These are phyloP conservation scores for Brachymystax lenok DNA, from an alignment of 2,797 vertebrate genomes.

Conservation along the genomic window DNA sequence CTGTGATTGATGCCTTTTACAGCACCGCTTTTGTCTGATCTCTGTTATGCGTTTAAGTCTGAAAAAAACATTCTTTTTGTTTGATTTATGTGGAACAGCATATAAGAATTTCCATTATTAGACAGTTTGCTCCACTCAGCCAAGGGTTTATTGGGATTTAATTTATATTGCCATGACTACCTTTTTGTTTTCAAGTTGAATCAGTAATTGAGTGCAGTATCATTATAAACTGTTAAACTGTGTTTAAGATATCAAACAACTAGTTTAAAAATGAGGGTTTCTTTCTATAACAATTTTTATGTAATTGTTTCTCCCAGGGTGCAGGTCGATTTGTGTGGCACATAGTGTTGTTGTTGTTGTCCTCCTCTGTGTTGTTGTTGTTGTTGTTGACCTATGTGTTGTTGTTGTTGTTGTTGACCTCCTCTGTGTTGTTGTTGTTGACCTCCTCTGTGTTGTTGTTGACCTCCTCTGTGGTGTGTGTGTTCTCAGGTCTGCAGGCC, in stretches of 20 bases:
- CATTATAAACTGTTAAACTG: background rate
- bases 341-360: slow-evolving; percentile 2
- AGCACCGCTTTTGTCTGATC: slow-evolving; percentile 19
- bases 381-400: slow-evolving; percentile 21
- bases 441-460: background rate
- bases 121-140: background rate
- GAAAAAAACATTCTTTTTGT: slow-evolving; percentile 17
- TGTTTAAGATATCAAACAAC: background rate
- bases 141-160: background rate
- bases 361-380: slow-evolving; percentile 21
- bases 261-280: background rate
- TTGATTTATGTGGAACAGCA: slow-evolving; percentile 31
- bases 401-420: slow-evolving; percentile 27
- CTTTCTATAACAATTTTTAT: background rate
- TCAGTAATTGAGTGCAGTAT: background rate
- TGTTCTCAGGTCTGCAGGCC: slow-evolving; percentile 87
- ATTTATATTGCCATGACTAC: slow-evolving; percentile 40
- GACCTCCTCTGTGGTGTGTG: slow-evolving; percentile 33
- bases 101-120: slow-evolving; percentile 23
- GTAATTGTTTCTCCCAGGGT: slow-evolving; percentile 8
- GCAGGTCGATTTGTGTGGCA: slow-evolving; percentile 7
- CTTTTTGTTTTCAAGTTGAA: slow-evolving; percentile 36
- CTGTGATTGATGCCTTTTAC: slow-evolving; percentile 21
- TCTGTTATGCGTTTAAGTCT: slow-evolving; percentile 14
- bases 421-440: slow-evolving; percentile 26